These are phyloP conservation scores for Tribolium castaneum DNA, from an alignment of 1,140 invertebrate species.

Conservation along the genomic window DNA sequence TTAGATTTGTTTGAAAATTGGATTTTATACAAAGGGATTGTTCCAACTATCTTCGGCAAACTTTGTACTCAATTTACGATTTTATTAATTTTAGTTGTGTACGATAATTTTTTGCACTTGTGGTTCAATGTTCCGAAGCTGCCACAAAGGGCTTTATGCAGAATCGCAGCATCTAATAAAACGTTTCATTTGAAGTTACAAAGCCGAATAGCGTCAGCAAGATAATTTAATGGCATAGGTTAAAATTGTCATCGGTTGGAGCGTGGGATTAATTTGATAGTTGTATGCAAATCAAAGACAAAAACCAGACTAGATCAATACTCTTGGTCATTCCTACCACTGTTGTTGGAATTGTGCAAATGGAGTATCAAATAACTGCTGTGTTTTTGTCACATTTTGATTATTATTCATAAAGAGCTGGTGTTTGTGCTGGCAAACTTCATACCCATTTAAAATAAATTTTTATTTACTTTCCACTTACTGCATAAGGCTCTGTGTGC, in stretches of 20 bases:
- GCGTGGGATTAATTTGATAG: not conserved
- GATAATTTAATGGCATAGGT: not conserved
- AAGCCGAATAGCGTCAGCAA: not conserved
- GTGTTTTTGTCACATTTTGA: not conserved
- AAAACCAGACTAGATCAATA: not conserved
- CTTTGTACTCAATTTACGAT: not conserved
- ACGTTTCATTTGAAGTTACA: not conserved
- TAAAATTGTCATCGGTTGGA: not conserved
- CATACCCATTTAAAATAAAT: slow-evolving; percentile 2
- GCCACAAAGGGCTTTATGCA: not conserved
- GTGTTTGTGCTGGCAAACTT: not conserved
- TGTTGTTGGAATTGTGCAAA: not conserved
- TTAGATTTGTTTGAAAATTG: not conserved
- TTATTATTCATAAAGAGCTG: not conserved
- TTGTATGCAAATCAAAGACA: not conserved
- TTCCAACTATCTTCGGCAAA: not conserved
- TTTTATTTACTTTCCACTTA: slow-evolving; percentile 14
- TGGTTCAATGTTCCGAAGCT: not conserved
- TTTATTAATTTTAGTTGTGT: not conserved
- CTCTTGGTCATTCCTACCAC: not conserved
- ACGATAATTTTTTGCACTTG: not conserved
- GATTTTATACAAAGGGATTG: not conserved
- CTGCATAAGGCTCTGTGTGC: not conserved
- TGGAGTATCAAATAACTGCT: not conserved
- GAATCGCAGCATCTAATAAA: not conserved